Evolutionary conservation across 2,113 vertebrate genomes (phyloP).

Genomic region (Dascyllus trimaculatus): DNA sequence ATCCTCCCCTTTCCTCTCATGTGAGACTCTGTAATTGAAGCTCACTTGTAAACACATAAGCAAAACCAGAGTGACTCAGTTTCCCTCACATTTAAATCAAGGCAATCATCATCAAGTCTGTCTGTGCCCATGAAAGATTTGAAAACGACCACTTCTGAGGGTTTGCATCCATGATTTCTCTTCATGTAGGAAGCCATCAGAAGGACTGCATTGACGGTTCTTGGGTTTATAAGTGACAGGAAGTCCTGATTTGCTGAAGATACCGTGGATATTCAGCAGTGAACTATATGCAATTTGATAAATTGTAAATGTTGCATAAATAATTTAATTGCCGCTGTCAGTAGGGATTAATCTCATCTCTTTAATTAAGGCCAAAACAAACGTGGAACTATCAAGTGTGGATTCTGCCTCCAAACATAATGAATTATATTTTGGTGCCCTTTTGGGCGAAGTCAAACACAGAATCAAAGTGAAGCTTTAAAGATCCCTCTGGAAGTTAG

Average conservation of each 20-base stretch:
- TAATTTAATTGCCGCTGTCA: slow-evolving; percentile 35
- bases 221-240: slow-evolving; percentile 23
- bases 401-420: slow-evolving; percentile 2
- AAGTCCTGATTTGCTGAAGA: slow-evolving; percentile 39
- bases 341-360: slow-evolving; percentile 15
- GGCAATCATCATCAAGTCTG: slow-evolving; percentile 50
- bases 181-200: slow-evolving; percentile 13
- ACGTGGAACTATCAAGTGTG: neutral
- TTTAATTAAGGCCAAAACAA: slow-evolving; percentile 12
- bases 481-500: neutral
- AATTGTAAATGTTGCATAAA: slow-evolving; percentile 26
- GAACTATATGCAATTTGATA: slow-evolving; percentile 23
- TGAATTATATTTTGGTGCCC: neutral
- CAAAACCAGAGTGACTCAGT: slow-evolving; percentile 38
- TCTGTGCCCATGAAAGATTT: slow-evolving; percentile 37
- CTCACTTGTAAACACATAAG: slow-evolving; percentile 49
- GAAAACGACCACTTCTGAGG: slow-evolving; percentile 26
- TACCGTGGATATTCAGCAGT: slow-evolving; percentile 13
- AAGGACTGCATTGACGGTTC: slow-evolving; percentile 36
- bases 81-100: slow-evolving; percentile 54
- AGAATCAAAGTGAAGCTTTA: slow-evolving; percentile 8
- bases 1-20: slow-evolving; percentile 27
- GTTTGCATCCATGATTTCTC: slow-evolving; percentile 16
- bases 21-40: slow-evolving; percentile 36
- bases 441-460: slow-evolving; percentile 13